These are phyloP conservation scores for Zootermopsis nevadensis DNA, from an alignment of 2,888 invertebrate species.

Conservation along the genomic window DNA sequence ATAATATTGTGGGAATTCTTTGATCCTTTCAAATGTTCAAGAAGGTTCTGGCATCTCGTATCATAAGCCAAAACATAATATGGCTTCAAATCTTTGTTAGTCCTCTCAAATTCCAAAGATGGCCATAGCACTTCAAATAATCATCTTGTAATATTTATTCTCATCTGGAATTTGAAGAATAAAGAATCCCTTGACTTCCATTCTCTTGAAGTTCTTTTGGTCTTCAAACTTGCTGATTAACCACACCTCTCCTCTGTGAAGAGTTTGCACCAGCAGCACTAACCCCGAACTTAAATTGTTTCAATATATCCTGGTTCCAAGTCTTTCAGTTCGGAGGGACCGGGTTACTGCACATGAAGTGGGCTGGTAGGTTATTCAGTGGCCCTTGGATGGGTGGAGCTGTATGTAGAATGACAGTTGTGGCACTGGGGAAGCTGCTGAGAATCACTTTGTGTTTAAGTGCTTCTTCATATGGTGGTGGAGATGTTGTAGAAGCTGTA, in stretches of 20 bases:
- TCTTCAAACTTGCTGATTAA: too few species aligned
- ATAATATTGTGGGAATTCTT: too few species aligned
- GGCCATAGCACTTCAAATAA: too few species aligned
- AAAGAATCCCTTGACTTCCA: too few species aligned
- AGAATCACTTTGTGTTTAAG: constrained; percentile 58
- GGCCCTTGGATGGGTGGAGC: neutral
- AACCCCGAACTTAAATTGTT: neutral
- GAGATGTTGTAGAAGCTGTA: constrained; percentile 54
- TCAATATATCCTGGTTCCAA: neutral
- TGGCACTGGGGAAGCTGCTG: constrained; percentile 56
- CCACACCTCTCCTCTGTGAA: neutral
- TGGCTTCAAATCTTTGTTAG: too few species aligned
- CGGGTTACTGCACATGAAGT: neutral
- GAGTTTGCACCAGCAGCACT: neutral
- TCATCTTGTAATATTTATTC: too few species aligned
- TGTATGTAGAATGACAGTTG: constrained; percentile 48
- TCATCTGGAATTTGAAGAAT: too few species aligned
- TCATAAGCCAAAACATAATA: too few species aligned
- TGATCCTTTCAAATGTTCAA: too few species aligned
- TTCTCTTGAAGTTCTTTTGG: too few species aligned
- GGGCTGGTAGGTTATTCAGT: neutral
- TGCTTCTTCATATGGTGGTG: constrained; percentile 57
- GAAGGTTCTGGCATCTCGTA: too few species aligned
- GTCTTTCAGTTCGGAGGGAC: neutral
- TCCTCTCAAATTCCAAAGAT: too few species aligned